phyloP scores from a whole-genome alignment of 2,888 invertebrate genomes.

The Augochlorella aurata region DNA sequence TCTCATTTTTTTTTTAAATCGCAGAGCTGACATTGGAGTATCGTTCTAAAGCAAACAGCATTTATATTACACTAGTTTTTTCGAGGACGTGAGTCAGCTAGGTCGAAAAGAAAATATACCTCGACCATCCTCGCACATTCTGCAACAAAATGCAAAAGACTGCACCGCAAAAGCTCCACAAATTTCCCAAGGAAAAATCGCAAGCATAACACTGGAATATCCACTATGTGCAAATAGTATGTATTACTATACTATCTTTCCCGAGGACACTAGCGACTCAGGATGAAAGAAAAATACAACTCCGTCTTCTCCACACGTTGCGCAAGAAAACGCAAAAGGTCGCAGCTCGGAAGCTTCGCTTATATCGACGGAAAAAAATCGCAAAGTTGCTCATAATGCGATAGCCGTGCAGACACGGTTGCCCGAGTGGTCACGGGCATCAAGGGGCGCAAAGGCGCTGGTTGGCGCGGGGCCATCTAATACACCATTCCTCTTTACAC shows the following conservation, averaged over 20 bases:
- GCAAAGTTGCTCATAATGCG: neutral
- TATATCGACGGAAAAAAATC: neutral
- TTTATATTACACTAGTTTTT: neutral
- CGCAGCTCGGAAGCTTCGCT: neutral
- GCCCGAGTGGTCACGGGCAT: conserved; percentile 21
- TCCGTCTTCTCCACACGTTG: neutral
- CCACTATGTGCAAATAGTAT: neutral
- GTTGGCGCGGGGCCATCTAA: conserved; percentile 75
- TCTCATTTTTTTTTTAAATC: neutral
- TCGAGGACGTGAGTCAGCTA: neutral
- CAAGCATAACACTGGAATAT: neutral
- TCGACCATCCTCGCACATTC: neutral
- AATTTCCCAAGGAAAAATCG: neutral
- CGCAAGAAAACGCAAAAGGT: neutral
- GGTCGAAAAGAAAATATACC: neutral
- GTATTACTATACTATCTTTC: neutral
- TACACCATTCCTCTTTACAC: conserved; percentile 57
- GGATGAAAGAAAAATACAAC: neutral
- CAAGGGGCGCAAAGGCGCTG: conserved; percentile 64
- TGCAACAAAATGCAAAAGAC: neutral
- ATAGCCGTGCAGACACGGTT: neutral
- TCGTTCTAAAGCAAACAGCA: too few relatives aligned
- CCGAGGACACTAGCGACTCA: neutral
- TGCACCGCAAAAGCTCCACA: neutral
- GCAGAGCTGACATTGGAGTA: too few relatives aligned